Evolutionary conservation across 2,888 invertebrate species (phyloP), one percentile per base, ranked within the genome.

Genomic region (Apodemia duryi): DNA sequence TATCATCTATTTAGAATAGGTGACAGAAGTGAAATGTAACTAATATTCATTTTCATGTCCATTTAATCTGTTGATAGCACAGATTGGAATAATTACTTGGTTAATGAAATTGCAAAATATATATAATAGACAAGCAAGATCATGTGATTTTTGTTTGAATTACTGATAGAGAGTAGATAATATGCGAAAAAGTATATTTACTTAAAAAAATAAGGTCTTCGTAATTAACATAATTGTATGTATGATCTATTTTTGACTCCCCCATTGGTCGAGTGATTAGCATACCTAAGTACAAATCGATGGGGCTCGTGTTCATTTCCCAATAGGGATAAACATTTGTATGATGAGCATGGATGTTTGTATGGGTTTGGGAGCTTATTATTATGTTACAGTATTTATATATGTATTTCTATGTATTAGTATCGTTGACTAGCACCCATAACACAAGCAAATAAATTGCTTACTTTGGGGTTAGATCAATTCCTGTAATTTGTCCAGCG

Each of bases 1-100:
- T 54, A 54, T 29, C 29, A 29, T 54, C 54, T 54, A 54, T 54
- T 54, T 54, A 54, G 54, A 28, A 54, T 54, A 54, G 29, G 32
- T 10, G 11, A 11, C 11, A 4, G 29, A 32, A 29, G 6, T 54
- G 9, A 29, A 54, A 54, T 32, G 10, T 32, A 28, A 28, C 9
- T 52, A 28, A 13, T n/a, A 49, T n/a, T 49, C n/a, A 49, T 49
- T 49, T 49, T 49, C n/a, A 49, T 49, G 4, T 49, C 49, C 6
- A n/a, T 49, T 49, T 46, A 13, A 6, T n/a, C 6, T 49, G 49
- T n/a, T 49, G 7, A 6, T n/a, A 46, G 5, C n/a, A 49, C n/a
- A 49, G 49, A 49, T 49, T 49, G 49, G n/a, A 49, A n/a, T 46
- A n/a, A 13, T 43, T 43, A 13, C 11, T 10, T 46, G 46, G 3